A percentile compares a stretch with the other conserved stretches of the same genome.
Evolutionary conservation across 2,113 vertebrate species (phyloP).

Genomic region (Amphilophus citrinellus): DNA sequence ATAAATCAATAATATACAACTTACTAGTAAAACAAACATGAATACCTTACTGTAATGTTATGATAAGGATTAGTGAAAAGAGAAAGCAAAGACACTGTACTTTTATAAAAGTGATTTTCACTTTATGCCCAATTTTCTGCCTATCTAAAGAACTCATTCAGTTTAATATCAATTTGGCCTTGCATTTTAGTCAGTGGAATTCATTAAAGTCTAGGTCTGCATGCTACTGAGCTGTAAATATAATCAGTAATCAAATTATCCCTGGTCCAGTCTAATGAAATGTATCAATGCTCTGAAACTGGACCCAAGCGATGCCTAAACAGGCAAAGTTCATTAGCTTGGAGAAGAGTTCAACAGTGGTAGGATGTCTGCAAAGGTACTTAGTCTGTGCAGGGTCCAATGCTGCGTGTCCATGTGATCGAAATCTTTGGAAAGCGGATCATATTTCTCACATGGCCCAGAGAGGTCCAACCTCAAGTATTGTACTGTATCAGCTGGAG

Average conservation of each 20-base stretch:
- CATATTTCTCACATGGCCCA: slow-evolving; percentile 71
- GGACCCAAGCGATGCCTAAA: slow-evolving; percentile 54
- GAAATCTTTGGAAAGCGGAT: slow-evolving; percentile 54
- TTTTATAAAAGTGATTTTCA: background rate
- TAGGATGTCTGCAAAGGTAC: slow-evolving; percentile 75
- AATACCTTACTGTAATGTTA: too few relatives aligned
- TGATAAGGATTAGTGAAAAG: too few relatives aligned
- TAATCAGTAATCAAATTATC: slow-evolving; percentile 30
- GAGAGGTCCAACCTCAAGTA: slow-evolving; percentile 58
- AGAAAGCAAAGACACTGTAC: too few relatives aligned
- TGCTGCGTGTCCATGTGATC: slow-evolving; percentile 57
- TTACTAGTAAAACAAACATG: too few relatives aligned
- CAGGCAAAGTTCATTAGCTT: slow-evolving; percentile 56
- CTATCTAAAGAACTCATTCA: background rate
- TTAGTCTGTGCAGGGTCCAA: slow-evolving; percentile 64
- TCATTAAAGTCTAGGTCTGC: background rate
- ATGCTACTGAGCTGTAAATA: slow-evolving; percentile 10
- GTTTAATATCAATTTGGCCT: background rate
- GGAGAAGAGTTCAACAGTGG: slow-evolving; percentile 48
- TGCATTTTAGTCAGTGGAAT: background rate
- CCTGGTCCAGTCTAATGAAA: slow-evolving; percentile 53
- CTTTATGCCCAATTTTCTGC: background rate
- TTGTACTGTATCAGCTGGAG: slow-evolving; percentile 24
- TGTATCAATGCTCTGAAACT: slow-evolving; percentile 57
- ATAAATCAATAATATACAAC: too few relatives aligned